These are phyloP conservation scores for Morpho achilles DNA, from an alignment of 2,888 invertebrate genomes.

Conservation along the genomic window DNA sequence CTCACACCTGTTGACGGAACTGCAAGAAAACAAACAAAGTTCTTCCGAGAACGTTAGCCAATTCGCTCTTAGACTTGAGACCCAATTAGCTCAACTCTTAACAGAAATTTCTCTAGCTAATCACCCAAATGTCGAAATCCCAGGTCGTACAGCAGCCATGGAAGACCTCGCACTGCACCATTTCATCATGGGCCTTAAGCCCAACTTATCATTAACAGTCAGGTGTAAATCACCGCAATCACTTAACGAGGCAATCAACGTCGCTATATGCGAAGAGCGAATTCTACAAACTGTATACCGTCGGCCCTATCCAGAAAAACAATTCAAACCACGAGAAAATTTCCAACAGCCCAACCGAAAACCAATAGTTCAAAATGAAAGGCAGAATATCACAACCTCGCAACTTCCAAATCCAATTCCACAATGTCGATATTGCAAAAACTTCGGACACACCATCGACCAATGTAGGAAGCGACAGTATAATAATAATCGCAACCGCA, in stretches of 20 bases:
- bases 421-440: slow-evolving; percentile 24
- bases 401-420: background rate
- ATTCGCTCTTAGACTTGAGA: too few relatives aligned
- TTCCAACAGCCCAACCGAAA: too few relatives aligned
- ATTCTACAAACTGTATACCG: slow-evolving; percentile 6
- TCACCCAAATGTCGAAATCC: too few relatives aligned
- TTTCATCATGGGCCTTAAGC: too few relatives aligned
- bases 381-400: background rate
- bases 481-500: slow-evolving; percentile 6
- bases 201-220: slow-evolving; percentile 1
- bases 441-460: slow-evolving; percentile 13
- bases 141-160: too few relatives aligned
- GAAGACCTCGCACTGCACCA: too few relatives aligned
- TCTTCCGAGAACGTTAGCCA: too few relatives aligned
- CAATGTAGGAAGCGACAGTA: slow-evolving; percentile 21
- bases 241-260: slow-evolving; percentile 25
- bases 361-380: too few relatives aligned
- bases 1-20: too few relatives aligned
- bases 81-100: too few relatives aligned
- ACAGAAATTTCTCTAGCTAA: too few relatives aligned
- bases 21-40: too few relatives aligned
- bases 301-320: background rate
- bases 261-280: slow-evolving; percentile 21
- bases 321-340: background rate
- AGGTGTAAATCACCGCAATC: slow-evolving; percentile 20